Conservation (phyloP, 1,140 invertebrate genomes). For the Agrypnia vestita region DNA sequence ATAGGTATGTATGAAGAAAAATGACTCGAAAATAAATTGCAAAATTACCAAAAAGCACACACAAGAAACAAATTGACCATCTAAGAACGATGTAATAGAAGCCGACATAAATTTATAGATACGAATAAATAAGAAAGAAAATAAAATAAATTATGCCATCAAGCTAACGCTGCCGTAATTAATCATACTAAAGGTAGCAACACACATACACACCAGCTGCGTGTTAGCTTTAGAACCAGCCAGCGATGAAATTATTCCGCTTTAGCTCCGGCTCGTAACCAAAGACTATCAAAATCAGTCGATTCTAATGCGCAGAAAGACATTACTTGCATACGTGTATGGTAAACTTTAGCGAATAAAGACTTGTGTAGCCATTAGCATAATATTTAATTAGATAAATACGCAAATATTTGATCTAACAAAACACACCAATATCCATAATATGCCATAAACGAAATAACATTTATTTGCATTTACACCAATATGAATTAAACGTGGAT, state of each 20-base stretch:
- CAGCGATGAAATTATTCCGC: neutral
- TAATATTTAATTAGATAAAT: neutral
- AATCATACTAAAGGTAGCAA: conserved; percentile 10
- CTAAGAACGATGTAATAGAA: neutral
- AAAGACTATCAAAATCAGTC: no score
- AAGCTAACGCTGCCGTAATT: conserved; percentile 3
- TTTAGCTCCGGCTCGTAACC: no score
- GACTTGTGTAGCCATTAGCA: no score
- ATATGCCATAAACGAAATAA: neutral
- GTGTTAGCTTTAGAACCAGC: conserved; percentile 5
- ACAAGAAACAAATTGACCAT: no score
- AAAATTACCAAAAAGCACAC: no score
- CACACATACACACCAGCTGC: neutral
- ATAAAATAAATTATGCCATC: conserved; percentile 50
- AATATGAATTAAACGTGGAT: neutral
- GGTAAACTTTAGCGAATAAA: no score
- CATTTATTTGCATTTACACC: neutral
- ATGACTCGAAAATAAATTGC: no score
- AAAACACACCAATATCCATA: neutral
- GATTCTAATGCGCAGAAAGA: no score
- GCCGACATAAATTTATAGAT: conserved; percentile 34
- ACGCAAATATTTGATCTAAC: neutral
- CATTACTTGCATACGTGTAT: no score
- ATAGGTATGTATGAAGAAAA: no score
- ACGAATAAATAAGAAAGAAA: conserved; percentile 44